Percentiles rank a stretch among this genome's conserved stretches.
These are phyloP conservation scores for Calosoma granatense DNA, from an alignment of 1,140 invertebrate species.

Conservation along the genomic window DNA sequence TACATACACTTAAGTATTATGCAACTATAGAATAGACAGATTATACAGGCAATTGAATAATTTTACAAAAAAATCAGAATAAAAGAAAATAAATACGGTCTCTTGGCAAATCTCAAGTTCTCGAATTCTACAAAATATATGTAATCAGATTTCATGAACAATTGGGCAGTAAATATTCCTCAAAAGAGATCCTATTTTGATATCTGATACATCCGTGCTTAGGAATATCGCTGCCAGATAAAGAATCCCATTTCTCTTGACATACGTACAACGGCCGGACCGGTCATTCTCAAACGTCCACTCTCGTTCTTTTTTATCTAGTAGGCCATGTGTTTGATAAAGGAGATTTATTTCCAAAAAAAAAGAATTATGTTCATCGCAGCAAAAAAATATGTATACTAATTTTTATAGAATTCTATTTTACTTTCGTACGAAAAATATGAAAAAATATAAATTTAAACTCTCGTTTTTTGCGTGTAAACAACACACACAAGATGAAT, in stretches of 20 bases:
- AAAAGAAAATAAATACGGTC: slow-evolving; percentile 6
- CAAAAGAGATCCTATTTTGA: slow-evolving; percentile 1
- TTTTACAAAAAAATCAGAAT: slow-evolving; percentile 4
- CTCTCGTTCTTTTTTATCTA: neutral
- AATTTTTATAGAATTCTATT: no score
- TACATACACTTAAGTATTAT: no score
- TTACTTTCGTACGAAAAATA: no score
- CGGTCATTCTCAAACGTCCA: neutral
- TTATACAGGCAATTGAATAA: slow-evolving; percentile 5
- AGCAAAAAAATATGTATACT: no score
- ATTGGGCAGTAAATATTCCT: slow-evolving; percentile 5
- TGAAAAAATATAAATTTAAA: no score
- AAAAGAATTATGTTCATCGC: neutral
- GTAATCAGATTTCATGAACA: slow-evolving; percentile 8
- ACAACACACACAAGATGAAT: no score
- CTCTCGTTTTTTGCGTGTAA: no score
- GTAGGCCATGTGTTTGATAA: neutral
- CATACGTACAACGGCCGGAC: neutral
- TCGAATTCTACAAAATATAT: slow-evolving; percentile 1
- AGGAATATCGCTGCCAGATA: neutral
- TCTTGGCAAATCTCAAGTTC: neutral
- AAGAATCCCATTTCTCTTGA: neutral
- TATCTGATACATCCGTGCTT: slow-evolving; percentile 1
- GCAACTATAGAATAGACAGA: neutral
- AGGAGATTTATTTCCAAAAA: neutral